Conservation (phyloP, 2,888 invertebrate species). For the Polymixis flavicincta region DNA sequence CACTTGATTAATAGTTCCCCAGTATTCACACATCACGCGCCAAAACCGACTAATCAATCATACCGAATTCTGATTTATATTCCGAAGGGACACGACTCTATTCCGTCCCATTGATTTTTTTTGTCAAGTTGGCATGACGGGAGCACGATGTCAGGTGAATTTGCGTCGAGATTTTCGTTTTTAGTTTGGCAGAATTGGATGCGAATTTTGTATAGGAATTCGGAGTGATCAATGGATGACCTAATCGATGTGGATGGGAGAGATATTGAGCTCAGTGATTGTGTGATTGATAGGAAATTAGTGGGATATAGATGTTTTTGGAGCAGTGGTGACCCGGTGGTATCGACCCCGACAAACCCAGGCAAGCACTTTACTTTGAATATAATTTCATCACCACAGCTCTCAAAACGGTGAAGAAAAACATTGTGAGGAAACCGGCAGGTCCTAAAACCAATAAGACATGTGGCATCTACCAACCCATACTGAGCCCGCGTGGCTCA, state of each 20-base stretch:
- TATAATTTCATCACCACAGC: no score
- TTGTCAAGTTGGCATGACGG: slow-evolving; percentile 59
- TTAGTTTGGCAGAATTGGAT: slow-evolving; percentile 51
- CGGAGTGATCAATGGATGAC: slow-evolving; percentile 38
- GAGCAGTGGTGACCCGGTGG: no score
- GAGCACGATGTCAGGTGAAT: slow-evolving; percentile 57
- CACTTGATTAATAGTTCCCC: slow-evolving; percentile 56
- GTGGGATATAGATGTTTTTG: slow-evolving; percentile 6
- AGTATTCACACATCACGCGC: slow-evolving; percentile 52
- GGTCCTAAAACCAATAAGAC: no score
- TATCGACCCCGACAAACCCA: no score
- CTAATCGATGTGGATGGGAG: slow-evolving; percentile 33
- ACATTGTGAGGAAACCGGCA: no score
- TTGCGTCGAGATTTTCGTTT: slow-evolving; percentile 47
- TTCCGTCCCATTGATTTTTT: slow-evolving; percentile 57
- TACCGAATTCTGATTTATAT: slow-evolving; percentile 57
- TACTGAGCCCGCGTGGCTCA: no score
- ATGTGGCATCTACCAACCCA: no score
- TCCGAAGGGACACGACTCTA: slow-evolving; percentile 50
- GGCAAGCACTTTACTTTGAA: no score
- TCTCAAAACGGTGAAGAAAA: no score
- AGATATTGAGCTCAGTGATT: slow-evolving; percentile 22
- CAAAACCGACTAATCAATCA: slow-evolving; percentile 52
- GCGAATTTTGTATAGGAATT: slow-evolving; percentile 47
- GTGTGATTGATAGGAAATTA: slow-evolving; percentile 27